Percentiles rank a stretch among this genome's conserved stretches.
Evolutionary conservation across 2,113 vertebrate genomes (phyloP).

Genomic region (Acrocephalus kingi): DNA sequence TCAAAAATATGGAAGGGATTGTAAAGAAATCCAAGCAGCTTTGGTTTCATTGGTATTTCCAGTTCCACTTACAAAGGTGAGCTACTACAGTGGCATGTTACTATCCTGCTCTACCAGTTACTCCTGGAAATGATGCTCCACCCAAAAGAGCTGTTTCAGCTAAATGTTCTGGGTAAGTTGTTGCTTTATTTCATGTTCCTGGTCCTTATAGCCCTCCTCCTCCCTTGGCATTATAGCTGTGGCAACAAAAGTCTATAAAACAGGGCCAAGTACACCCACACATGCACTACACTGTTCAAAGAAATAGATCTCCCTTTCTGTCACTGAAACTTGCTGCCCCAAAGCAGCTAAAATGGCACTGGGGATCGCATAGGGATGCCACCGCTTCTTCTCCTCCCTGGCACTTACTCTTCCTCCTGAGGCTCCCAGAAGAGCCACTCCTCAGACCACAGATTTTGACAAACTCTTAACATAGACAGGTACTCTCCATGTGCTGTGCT

Average conservation of each 20-base stretch:
- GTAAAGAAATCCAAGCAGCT: background rate
- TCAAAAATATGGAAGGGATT: background rate
- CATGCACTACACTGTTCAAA: fast-evolving
- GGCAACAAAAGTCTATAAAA: conserved; percentile 24
- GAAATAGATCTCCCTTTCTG: background rate
- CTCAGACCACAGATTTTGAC: background rate
- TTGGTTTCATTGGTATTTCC: background rate
- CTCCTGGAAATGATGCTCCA: conserved; percentile 20
- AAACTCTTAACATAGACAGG: background rate
- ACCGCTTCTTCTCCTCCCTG: fast-evolving
- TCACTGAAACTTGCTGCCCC: background rate
- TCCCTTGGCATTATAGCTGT: background rate
- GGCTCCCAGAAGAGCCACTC: background rate
- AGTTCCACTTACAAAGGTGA: background rate
- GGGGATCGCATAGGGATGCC: background rate
- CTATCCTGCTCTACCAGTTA: conserved; percentile 41
- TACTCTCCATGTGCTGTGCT: background rate
- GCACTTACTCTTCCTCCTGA: background rate
- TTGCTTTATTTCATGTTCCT: background rate
- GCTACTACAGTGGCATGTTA: fast-evolving
- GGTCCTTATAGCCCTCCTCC: background rate
- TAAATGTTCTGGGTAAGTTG: background rate
- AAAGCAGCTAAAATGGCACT: fast-evolving
- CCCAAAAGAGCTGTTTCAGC: background rate
- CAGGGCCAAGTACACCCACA: conserved; percentile 16